Conservation (phyloP, 2,797 vertebrate genomes). For the Yasuhikotakia modesta region DNA sequence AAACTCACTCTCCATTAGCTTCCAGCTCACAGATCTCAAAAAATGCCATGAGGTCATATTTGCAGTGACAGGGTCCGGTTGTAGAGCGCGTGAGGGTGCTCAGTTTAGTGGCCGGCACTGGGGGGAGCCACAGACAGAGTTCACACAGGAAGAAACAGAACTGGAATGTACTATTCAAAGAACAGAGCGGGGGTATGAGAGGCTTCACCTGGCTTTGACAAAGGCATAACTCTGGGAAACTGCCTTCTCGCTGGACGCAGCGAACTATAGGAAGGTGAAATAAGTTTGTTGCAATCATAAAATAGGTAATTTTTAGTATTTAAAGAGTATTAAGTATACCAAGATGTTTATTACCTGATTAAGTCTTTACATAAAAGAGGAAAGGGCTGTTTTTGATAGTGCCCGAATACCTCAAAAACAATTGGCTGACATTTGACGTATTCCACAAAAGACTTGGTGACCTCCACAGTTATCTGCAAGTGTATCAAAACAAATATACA, state of each 20-base stretch:
- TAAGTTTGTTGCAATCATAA: background rate
- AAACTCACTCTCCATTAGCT: constrained; percentile 97
- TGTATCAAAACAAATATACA: constrained; percentile 21
- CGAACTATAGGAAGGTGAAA: constrained; percentile 74
- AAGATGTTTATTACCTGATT: constrained; percentile 80
- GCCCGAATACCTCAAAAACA: constrained; percentile 97
- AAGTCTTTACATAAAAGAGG: constrained; percentile 95
- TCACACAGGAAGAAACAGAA: constrained; percentile 10
- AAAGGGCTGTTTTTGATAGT: constrained; percentile 97
- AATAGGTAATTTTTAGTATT: background rate
- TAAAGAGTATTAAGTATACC: no score
- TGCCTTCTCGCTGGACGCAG: constrained; percentile 92
- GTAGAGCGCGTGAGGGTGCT: constrained; percentile 88
- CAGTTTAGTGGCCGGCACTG: constrained; percentile 97
- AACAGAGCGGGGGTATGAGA: background rate
- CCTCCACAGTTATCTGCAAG: constrained; percentile 90
- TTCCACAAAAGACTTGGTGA: constrained; percentile 94
- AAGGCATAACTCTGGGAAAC: constrained; percentile 93
- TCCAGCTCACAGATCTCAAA: constrained; percentile 99
- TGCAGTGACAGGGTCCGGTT: constrained; percentile 92
- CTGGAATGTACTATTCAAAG: constrained; percentile 8
- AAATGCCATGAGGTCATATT: constrained; percentile 96
- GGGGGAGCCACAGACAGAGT: constrained; percentile 9
- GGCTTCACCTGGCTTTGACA: constrained; percentile 95
- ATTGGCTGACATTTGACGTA: constrained; percentile 97